Evolutionary conservation across 2,797 vertebrate species (phyloP).

Genomic region (Labeo calbasu): DNA sequence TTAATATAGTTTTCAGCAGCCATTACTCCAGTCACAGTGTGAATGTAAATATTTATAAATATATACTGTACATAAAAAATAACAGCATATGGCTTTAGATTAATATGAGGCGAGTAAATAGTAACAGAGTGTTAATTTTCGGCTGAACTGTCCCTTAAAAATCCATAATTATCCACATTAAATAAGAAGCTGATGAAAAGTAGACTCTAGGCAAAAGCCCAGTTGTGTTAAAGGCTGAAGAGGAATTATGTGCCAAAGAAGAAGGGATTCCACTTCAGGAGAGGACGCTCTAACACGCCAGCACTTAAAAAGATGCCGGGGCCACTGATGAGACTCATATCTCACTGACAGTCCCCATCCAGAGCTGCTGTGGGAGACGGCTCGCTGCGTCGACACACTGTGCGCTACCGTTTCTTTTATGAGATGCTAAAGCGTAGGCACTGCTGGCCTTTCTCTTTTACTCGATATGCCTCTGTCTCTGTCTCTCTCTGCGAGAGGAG

Average conservation of each 20-base stretch:
- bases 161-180: neutral
- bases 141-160: slow-evolving; percentile 5
- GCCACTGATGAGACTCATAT: slow-evolving; percentile 41
- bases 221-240: slow-evolving; percentile 16
- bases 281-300: slow-evolving; percentile 6
- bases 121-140: slow-evolving; percentile 16
- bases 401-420: slow-evolving; percentile 18
- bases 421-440: slow-evolving; percentile 34
- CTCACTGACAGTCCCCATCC: slow-evolving; percentile 34
- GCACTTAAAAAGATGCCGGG: slow-evolving; percentile 24
- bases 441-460: slow-evolving; percentile 19
- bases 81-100: neutral
- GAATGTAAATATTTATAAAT: neutral
- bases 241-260: neutral
- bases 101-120: neutral
- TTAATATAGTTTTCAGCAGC: neutral
- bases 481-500: slow-evolving; percentile 24
- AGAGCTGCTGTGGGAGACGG: slow-evolving; percentile 16
- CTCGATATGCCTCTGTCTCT: slow-evolving; percentile 23
- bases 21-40: neutral
- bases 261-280: slow-evolving; percentile 33
- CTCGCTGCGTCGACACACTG: slow-evolving; percentile 24
- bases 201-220: neutral
- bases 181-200: slow-evolving; percentile 27
- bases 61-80: neutral